Evolutionary conservation across 1,140 invertebrate genomes (phyloP), one percentile per base, ranked within the genome.

Genomic region (Zaprionus capensis): DNA sequence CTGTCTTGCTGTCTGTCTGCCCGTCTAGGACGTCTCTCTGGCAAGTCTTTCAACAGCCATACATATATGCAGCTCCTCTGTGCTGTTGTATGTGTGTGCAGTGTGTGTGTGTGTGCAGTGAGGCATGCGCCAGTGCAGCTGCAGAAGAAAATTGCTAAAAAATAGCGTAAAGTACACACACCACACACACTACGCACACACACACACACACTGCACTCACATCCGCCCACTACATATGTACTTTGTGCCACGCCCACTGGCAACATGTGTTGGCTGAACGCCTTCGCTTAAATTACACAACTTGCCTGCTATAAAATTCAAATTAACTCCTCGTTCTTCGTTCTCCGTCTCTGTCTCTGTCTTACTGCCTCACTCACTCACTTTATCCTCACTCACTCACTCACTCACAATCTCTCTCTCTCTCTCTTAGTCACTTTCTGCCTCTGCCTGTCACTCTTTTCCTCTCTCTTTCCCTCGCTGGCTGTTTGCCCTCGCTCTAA

Each of bases 221-320:
- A 59, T 36, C 59, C 38, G 26, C 57, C 65, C 55, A 4, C 22
- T 44, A 70, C 56, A 71, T 44, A 17, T 68, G 64, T 68, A 71
- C 28, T 51, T 49, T 20, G 17, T 15, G 71, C 63, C 80, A 87
- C 80, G 77, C 83, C 80, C 68, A 55, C 64, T 34, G 73, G 78
- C 78, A 81, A 88, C 84, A 88, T 88, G 81, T 88, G 84, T 88
- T 90, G 71, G 69, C 75, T 65, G 55, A 62, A 90, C 85, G 81
- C 85, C 85, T 66, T 56, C 36, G 38, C 61, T 84, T 74, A 90
- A 88, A 88, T 90, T 88, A 90, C 84, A 84, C 81, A 88, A 88
- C 84, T 88, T 90, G 84, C 79, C 84, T 88, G 84, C 78, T 90
- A 84, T 90, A 88, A 88, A 88, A 88, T 88, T 88, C 84, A 88